Evolutionary conservation across 2,113 vertebrate species (phyloP).

Genomic region (Thalassarche chlororhynchos): DNA sequence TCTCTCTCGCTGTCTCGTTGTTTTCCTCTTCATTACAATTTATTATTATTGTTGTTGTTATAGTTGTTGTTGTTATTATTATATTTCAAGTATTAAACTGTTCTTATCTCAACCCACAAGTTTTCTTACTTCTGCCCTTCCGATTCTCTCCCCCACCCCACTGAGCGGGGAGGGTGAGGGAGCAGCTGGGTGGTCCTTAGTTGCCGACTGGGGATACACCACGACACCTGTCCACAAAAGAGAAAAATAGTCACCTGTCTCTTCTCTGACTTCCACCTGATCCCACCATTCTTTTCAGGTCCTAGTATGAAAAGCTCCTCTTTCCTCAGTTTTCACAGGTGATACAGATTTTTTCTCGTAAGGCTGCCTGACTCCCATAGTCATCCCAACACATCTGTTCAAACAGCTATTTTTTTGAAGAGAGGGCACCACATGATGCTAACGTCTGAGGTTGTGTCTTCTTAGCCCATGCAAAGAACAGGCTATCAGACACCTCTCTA

Average conservation of each 20-base stretch:
- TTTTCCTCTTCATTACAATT: no score
- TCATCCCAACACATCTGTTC: not conserved
- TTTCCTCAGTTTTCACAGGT: not conserved
- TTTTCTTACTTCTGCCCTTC: no score
- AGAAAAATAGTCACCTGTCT: not conserved
- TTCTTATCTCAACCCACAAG: no score
- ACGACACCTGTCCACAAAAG: not conserved
- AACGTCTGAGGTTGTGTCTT: not conserved
- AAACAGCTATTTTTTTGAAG: not conserved
- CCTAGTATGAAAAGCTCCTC: not conserved
- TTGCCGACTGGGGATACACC: no score
- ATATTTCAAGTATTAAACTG: no score
- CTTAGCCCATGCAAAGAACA: not conserved
- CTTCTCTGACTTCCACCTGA: not conserved
- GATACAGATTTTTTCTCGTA: accelerated
- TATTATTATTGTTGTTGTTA: no score
- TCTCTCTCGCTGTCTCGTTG: no score
- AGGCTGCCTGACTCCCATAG: not conserved
- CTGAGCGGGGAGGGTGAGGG: no score
- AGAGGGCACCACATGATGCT: not conserved
- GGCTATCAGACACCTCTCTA: not conserved
- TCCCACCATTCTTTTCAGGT: not conserved
- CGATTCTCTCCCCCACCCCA: no score
- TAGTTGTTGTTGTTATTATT: no score
- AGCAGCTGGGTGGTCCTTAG: no score